Conservation (phyloP, 2,797 vertebrate genomes). For the Enteromius fasciolatus region DNA sequence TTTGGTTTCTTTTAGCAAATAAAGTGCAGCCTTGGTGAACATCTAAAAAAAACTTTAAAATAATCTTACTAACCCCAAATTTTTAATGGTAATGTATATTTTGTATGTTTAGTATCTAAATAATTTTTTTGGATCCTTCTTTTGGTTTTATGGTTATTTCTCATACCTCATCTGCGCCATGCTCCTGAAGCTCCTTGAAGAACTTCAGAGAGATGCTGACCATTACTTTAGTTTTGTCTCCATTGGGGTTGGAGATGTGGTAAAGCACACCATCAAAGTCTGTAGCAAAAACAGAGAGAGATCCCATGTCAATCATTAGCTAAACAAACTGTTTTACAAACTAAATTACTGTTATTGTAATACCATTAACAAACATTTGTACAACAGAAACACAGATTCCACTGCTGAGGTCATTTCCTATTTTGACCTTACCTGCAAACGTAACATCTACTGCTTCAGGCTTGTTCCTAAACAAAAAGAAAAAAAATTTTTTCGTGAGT, state of each 20-base stretch:
- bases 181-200: slow-evolving; percentile 98
- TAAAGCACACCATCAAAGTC: slow-evolving; percentile 99
- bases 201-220: slow-evolving; percentile 99
- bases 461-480: slow-evolving; percentile 84
- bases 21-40: not conserved
- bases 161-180: slow-evolving; percentile 93
- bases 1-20: not conserved
- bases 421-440: slow-evolving; percentile 88
- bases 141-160: not conserved
- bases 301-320: not conserved
- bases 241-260: slow-evolving; percentile 98
- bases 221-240: slow-evolving; percentile 98
- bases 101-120: not conserved
- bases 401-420: slow-evolving; percentile 4
- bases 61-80: not conserved
- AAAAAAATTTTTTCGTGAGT: not conserved
- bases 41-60: not conserved
- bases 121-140: not conserved
- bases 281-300: slow-evolving; percentile 62
- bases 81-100: not conserved
- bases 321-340: not conserved
- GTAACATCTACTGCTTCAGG: slow-evolving; percentile 98
- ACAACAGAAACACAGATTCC: not conserved
- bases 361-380: not conserved
- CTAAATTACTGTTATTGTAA: not conserved